Evolutionary conservation across 2,888 invertebrate species (phyloP), one percentile per base, ranked within the genome.

Genomic region (Lasioglossum marginatum): DNA sequence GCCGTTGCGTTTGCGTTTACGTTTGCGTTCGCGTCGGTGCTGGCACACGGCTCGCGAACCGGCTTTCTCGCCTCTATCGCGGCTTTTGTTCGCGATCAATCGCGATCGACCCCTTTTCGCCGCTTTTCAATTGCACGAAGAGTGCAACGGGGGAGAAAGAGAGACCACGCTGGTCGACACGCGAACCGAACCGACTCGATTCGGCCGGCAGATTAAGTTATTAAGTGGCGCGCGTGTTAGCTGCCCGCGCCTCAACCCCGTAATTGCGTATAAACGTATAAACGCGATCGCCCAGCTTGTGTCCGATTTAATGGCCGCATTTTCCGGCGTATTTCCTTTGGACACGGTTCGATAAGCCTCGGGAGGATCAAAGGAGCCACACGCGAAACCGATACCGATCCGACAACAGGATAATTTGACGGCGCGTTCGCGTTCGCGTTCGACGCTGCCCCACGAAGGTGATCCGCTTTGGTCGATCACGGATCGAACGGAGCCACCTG

Each of bases 381-480:
- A 19, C 57, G 60, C 37, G 60, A 57, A n/a, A 37, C 45, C 68
- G 68, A 48, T 72, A 81, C 72, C 77, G 72, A 78, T 87, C 82
- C 77, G 70, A 81, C 74, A 83, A 83, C 78, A 81, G 63, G 78
- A 78, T 77, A 87, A 87, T 85, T 79, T 77, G 79, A 85, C 76
- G 76, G 63, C 12, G 60, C 27, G 48, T 66, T 71, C 45, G n/a
- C 12, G 43, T 43, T 43, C 40, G 40, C 6, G 14, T 63, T 14
- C 60, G 60, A 31, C 31, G 63, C 57, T 4, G 71, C 43, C 52
- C 37, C 63, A 77, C 82, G 85, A 88, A 89, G 79, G 79, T 87
- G 85, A 88, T 90, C 85, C 81, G 89, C 87, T 91, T 91, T 83
- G 80, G 82, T 75, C 57, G 77, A 78, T 82, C 68, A 8, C n/a